Percentiles rank a stretch among this genome's conserved stretches.
These are phyloP conservation scores for Dolichoris vasculosae DNA, from an alignment of 1,140 invertebrate species.

Conservation along the genomic window DNA sequence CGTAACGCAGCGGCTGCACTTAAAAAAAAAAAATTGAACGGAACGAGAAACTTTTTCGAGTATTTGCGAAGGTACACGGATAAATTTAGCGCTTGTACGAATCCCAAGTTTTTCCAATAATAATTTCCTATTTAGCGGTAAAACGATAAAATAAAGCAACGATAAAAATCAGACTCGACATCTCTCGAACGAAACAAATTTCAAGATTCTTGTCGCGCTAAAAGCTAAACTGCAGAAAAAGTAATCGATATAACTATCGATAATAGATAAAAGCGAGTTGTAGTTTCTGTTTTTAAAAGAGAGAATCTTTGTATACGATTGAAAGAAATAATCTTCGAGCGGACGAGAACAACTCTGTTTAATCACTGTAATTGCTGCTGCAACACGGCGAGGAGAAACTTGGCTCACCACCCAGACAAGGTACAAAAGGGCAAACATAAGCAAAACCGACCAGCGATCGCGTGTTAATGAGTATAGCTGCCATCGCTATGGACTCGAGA, in stretches of 20 bases:
- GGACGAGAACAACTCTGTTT: conserved; percentile 36
- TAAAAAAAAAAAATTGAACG: too few species aligned
- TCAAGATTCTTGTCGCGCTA: background rate
- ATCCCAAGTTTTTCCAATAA: background rate
- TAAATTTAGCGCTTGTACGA: background rate
- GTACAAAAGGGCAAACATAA: conserved; percentile 9
- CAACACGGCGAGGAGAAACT: conserved; percentile 13
- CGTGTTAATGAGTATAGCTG: conserved; percentile 41
- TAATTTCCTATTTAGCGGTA: background rate
- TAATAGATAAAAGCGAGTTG: conserved; percentile 14
- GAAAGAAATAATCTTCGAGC: conserved; percentile 21
- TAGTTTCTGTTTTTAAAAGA: background rate
- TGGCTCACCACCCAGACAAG: conserved; percentile 18
- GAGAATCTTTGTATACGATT: background rate
- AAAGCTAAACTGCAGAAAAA: background rate
- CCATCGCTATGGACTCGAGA: background rate
- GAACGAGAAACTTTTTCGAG: too few species aligned
- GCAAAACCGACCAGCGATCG: conserved; percentile 14
- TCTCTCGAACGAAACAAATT: background rate
- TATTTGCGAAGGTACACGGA: too few species aligned
- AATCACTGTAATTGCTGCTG: conserved; percentile 42
- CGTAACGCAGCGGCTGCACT: too few species aligned
- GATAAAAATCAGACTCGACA: background rate
- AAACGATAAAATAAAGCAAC: background rate
- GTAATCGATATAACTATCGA: background rate